phyloP scores from a whole-genome alignment of 2,797 vertebrate genomes.

The Coracias cyanogaster region DNA sequence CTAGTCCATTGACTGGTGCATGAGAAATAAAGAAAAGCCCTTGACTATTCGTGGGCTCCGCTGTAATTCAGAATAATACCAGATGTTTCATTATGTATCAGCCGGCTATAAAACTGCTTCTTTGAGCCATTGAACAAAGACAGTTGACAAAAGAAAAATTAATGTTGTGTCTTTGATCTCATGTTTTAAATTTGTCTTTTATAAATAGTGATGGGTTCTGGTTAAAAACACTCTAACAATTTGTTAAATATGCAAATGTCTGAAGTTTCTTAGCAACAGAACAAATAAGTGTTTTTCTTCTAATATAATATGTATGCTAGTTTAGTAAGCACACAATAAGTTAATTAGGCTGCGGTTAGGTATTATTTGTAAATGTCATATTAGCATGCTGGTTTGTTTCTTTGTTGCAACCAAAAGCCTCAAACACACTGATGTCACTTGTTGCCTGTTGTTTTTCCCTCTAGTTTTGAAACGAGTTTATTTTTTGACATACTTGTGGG shows the following conservation, averaged over 20 bases:
- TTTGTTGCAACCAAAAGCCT: constrained; percentile 67
- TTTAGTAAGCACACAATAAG: constrained; percentile 80
- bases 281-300: constrained; percentile 78
- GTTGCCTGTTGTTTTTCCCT: constrained; percentile 14
- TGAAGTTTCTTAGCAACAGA: constrained; percentile 81
- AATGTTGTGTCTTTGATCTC: constrained; percentile 74
- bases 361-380: constrained; percentile 84
- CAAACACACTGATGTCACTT: constrained; percentile 66
- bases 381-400: constrained; percentile 78
- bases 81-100: constrained; percentile 58
- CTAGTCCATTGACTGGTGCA: not conserved
- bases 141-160: constrained; percentile 66
- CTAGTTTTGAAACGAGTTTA: constrained; percentile 42
- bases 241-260: constrained; percentile 81
- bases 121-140: constrained; percentile 66
- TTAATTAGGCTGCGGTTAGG: constrained; percentile 82
- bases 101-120: not conserved
- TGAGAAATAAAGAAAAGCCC: constrained; percentile 26
- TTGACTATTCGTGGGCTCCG: constrained; percentile 8
- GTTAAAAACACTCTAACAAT: constrained; percentile 76
- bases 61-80: constrained; percentile 62
- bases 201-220: constrained; percentile 76
- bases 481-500: constrained; percentile 65
- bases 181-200: constrained; percentile 74
- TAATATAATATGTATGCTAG: constrained; percentile 76